These are phyloP conservation scores for Oikopleura dioica DNA, from an alignment of 23 tunicate genomes.

Conservation along the genomic window DNA sequence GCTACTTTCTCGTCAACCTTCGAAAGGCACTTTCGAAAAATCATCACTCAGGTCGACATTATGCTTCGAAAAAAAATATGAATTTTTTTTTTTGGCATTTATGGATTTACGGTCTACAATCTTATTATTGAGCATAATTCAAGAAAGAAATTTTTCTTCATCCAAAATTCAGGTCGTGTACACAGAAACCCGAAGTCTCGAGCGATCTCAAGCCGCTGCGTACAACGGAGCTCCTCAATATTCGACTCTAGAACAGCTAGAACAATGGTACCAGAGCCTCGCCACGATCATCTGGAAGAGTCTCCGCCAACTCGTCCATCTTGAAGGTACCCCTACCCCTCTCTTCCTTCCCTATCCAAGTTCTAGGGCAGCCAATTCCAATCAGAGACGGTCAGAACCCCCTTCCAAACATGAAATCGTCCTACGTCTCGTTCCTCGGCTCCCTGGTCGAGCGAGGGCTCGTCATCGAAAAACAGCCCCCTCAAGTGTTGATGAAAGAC, in stretches of 20 bases:
- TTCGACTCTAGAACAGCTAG: background rate
- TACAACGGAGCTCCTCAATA: constrained; percentile 8
- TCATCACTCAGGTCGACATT: too few relatives aligned
- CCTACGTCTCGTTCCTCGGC: background rate
- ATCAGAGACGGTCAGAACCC: background rate
- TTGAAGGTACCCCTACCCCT: too few relatives aligned
- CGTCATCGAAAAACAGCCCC: constrained; percentile 79
- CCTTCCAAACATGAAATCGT: background rate
- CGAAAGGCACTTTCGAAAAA: too few relatives aligned
- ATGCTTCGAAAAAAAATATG: too few relatives aligned
- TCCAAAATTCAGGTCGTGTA: background rate
- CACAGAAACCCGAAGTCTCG: background rate
- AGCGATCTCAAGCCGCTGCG: background rate
- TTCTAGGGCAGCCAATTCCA: background rate
- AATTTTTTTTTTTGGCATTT: too few relatives aligned
- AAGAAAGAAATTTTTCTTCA: too few relatives aligned
- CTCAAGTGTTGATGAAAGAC: constrained; percentile 97
- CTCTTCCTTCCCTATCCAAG: too few relatives aligned
- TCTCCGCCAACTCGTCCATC: background rate
- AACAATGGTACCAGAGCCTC: background rate
- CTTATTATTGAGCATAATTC: too few relatives aligned
- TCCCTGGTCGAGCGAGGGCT: constrained; percentile 17
- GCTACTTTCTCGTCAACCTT: too few relatives aligned
- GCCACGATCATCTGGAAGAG: background rate
- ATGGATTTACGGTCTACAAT: too few relatives aligned